Conservation (phyloP, 2,113 vertebrate genomes). For the Albula goreensis region DNA sequence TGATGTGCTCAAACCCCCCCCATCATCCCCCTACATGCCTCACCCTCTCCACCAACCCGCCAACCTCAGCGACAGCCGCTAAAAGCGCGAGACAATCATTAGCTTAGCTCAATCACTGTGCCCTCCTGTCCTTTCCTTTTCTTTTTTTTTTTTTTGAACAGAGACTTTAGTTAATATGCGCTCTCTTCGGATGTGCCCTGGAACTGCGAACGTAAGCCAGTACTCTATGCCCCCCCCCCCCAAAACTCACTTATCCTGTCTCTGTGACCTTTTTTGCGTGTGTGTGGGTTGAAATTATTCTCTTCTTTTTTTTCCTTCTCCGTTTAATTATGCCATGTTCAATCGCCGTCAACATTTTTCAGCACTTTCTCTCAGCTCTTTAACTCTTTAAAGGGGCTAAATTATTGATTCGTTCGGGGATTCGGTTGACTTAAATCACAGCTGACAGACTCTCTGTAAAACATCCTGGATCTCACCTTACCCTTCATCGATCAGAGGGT, state of each 20-base stretch:
- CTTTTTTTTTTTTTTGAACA: too few species aligned
- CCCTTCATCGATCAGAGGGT: not conserved
- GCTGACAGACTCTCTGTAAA: not conserved
- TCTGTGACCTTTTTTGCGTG: not conserved
- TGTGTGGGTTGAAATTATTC: not conserved
- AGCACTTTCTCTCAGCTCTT: not conserved
- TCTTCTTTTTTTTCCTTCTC: not conserved
- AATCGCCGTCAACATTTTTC: not conserved
- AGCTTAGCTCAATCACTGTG: not conserved
- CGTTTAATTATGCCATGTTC: not conserved
- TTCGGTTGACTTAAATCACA: not conserved
- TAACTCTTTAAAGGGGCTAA: not conserved
- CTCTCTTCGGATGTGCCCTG: not conserved
- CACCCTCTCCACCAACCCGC: not conserved
- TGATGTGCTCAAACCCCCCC: constrained; percentile 5
- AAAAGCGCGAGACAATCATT: constrained; percentile 16
- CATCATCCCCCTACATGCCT: not conserved
- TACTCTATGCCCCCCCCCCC: too few species aligned
- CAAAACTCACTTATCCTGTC: not conserved
- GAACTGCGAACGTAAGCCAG: not conserved
- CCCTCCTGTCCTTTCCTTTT: not conserved
- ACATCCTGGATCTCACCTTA: not conserved
- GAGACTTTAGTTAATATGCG: not conserved
- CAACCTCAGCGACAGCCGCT: constrained; percentile 33
- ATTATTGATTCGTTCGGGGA: not conserved